Conservation (phyloP, 2,888 invertebrate species). For the Poecilobothrus nobilitatus region DNA sequence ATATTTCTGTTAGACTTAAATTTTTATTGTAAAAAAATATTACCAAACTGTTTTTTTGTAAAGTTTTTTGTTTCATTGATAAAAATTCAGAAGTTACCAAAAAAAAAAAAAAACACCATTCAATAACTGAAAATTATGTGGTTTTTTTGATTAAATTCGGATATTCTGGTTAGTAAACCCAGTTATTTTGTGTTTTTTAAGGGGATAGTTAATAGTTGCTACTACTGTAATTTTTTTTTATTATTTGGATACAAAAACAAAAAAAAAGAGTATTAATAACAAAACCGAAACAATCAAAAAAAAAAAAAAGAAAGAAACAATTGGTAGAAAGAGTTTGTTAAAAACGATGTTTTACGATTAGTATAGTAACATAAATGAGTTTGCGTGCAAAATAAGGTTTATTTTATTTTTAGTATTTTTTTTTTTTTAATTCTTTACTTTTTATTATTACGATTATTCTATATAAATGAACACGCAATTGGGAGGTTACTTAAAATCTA, state of each 20-base stretch:
- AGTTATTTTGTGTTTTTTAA: background rate
- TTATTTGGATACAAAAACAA: no score
- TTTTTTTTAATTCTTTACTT: background rate
- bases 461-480: background rate
- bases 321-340: background rate
- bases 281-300: background rate
- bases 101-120: background rate
- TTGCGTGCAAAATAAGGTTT: background rate
- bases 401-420: background rate
- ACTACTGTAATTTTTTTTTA: background rate
- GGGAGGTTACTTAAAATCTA: background rate
- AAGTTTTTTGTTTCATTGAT: background rate
- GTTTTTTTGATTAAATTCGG: background rate
- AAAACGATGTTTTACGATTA: background rate
- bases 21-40: no score
- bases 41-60: no score
- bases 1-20: no score
- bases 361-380: background rate
- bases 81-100: background rate
- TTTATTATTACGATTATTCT: background rate
- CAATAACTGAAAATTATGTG: background rate
- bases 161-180: background rate
- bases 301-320: background rate
- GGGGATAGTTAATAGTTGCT: background rate
- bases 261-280: no score